Base-by-base conservation (phyloP, 2,797 vertebrate genomes). In the Mormyrus proboscirostris region DNA sequence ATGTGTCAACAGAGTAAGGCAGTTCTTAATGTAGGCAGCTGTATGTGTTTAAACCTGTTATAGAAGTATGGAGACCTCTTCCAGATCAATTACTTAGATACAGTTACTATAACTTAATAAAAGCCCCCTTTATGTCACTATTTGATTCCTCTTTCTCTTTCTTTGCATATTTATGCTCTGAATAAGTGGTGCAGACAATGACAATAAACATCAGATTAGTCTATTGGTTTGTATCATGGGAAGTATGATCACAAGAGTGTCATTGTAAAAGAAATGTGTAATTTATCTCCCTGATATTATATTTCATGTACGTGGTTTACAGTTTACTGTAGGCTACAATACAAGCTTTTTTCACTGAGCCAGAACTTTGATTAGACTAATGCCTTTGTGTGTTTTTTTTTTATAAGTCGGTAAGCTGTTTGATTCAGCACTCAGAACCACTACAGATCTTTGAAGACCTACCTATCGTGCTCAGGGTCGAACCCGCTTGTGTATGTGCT, bases 391-490 rank as follows among this genome's bases (percentile, higher is more conserved):
- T 62, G 8, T 25, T 65, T 51, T 85, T 53, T 59, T 41, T 87
- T n/a, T 41, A 41, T 16, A 38, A 86, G 47, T 50, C 33, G 83
- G 33, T 44, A 59, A 62, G 33, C 86, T 87, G 51, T 65, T 89
- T 85, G n/a, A 59, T 57, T 84, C 55, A 62, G 76, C 44, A 59
- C 47, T 86, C 29, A 38, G 88, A 44, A 57, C 49, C 44, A 59
- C 41, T 62, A 44, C 10, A 25, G 55, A 44, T 14, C 10, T 89
- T 86, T n/a, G 59, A 86, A 50, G 49, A 22, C n/a, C 83, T 53
- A 4, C 62, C 25, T 51, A 50, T 55, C n/a, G 51, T 55, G 65
- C 89, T 89, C 83, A 89, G 89, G 83, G 84, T 65, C 5, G 25
- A 73, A 73, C 22, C 76, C 41, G 47, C 5, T 84, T 79, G 8